Base-by-base conservation (phyloP, 2,113 vertebrate genomes). In the Thomomys bottae region DNA sequence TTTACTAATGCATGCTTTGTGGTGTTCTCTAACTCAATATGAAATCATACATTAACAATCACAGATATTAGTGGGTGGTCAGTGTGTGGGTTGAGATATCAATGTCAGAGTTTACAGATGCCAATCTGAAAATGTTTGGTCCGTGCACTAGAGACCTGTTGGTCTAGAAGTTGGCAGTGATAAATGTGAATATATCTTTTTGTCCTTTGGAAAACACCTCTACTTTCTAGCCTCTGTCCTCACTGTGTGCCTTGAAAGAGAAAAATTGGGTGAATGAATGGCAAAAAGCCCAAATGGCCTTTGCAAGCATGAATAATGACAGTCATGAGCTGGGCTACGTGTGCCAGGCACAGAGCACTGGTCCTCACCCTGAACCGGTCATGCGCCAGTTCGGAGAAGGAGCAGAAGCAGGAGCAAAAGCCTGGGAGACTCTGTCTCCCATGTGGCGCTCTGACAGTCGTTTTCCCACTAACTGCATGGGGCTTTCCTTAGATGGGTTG, bases 241-340 rank as follows among this genome's bases (percentile, higher is more conserved):
- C 0, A 14, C 59, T 15, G 1, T 12, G 26, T 12, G 28, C 30
- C 32, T 75, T 40, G 5, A 40, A 30, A 49, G 71, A 42, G 63
- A 49, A 67, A 15, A 12, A 20, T 2, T 0, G 17, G 20, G 7
- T 30, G 38, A 42, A 30, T 63, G 40, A 49, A 4, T 38, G 68
- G 20, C 28, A 59, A 5, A 66, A 70, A 17, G n/a, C n/a, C 23
- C 0, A 21, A 38, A 68, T 54, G 26, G 40, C 21, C 40, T 78
- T 30, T 8, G 54, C 6, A 61, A 21, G 12, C 11, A 1, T 7
- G 49, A 4, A 6, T 9, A 7, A 34, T 5, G 24, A 2, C 14
- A 11, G 14, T 2, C 8, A 6, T 0, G 0, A n/a, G 1, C 34
- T 15, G 14, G 24, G 4, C 49, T 10, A 5, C 0, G 17, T 18